Base-by-base conservation (phyloP, 2,888 invertebrate species). In the Melanotus villosus region DNA sequence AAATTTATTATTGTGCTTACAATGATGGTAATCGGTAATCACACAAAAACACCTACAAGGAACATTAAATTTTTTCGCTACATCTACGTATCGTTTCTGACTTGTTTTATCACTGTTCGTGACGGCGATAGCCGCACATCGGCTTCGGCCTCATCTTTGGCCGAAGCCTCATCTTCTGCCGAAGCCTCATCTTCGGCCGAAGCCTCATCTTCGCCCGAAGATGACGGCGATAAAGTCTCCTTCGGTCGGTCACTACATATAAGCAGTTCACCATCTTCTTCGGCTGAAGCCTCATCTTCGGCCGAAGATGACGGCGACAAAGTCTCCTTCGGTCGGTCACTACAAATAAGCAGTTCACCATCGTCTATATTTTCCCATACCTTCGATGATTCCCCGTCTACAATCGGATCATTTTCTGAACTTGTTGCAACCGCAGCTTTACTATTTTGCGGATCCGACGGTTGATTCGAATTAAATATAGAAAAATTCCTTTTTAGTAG, bases 1-100 rank as follows among this genome's bases (percentile, higher is more conserved):
- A 81, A 92, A 97, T 87, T 90, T 91, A 82, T 96, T 95, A 83
- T 98, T 98, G 81, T 98, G 98, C 77, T 90, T 90, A 0, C 93
- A 89, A 73, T 97, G 96, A 1, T 91, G 89, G 38, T 89, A 84
- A 6, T 87, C 86, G 0, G 91, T 88, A 34, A 88, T 88, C 92
- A 98, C 92, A 2, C 92, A 84, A 76, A 96, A 95, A 84, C 98
- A 98, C 54, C 98, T 90, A 68, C 91, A 90, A 0, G 88, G 86
- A 1, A 95, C 87, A 0, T 87, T 87, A 74, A 85, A 82, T 41
- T 89, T 88, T 74, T 89, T 88, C 0, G 95, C 94, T 1, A 92
- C 83, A 0, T 90, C 85, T 1, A 94, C 84, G 84, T 91, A 98
- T 78, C 93, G 90, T 45, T 89, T 87, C 23, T 98, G 89, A 0